Base-by-base conservation (phyloP, 2,113 vertebrate species). In the Girardinichthys multiradiatus region DNA sequence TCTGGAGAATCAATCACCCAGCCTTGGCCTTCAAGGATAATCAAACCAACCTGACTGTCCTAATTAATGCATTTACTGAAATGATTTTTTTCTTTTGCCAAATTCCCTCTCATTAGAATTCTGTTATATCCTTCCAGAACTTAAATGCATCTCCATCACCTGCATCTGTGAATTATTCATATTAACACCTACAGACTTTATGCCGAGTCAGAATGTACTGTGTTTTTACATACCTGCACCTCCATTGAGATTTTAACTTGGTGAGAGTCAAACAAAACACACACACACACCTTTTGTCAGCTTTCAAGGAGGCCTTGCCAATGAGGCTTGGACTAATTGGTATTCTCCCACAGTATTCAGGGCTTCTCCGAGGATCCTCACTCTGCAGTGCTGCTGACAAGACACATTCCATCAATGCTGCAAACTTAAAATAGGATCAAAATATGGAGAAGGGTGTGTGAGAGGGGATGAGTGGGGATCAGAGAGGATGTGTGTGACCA, bases 371-470 rank as follows among this genome's bases (percentile, higher is more conserved):
- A 90, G 88, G 91, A 91, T 81, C 37, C 84, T 89, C 85, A 62
- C 86, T 89, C 85, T 82, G 81, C 88, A 89, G 82, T 64, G 70
- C 60, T 90, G 94, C 93, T 94, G 93, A 95, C 86, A 74, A 70
- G 80, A 87, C 93, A 91, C 78, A 88, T 92, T 91, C 80, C 80
- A 48, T 88, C 90, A 87, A 80, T 86, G 81, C 87, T 91, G 90
- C 89, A 89, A 86, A 77, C 84, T 91, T 87, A 90, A 91, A 92
- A 91, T 86, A 64, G 73, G 89, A 92, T 91, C 85, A 93, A 89
- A 93, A 83, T 74, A 77, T 79, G 64, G 57, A 58, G 71, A 58
- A 0, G 66, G 64, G 30, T 65, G 62, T 68, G 68, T 86, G 78
- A 68, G 65, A 58, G 35, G 27, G 28, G 45, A 27, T n/a, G 63